Conservation (phyloP, 30 jellyfish, hydroid and myxozoan genomes). For the Nemopilema nomurai region DNA sequence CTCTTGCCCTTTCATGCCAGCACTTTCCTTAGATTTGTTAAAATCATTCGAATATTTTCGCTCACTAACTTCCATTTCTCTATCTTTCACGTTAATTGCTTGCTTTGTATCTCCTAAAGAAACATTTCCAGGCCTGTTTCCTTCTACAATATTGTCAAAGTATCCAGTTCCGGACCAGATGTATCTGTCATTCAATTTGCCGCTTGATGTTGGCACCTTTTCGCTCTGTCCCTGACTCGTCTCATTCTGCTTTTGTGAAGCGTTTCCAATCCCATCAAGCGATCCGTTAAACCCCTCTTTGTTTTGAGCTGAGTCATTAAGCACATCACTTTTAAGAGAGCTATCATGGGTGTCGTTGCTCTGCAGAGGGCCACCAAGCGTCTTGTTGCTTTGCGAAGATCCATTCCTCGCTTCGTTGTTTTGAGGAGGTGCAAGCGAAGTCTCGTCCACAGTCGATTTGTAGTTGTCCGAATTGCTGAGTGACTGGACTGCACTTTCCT, state of each 20-base stretch:
- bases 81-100: not conserved
- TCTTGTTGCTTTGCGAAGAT: no score
- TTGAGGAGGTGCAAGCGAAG: not conserved
- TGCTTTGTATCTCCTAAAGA: not conserved
- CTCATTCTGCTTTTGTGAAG: not conserved
- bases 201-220: not conserved
- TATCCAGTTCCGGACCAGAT: not conserved
- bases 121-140: not conserved
- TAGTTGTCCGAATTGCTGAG: constrained; percentile 4
- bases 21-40: not conserved
- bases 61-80: not conserved
- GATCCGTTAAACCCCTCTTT: not conserved
- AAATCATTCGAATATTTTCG: not conserved
- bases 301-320: not conserved
- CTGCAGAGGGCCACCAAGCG: no score
- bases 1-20: not conserved
- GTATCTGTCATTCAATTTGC: not conserved
- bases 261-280: not conserved
- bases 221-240: not conserved
- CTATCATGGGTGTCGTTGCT: no score
- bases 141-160: not conserved
- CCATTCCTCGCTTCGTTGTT: not conserved
- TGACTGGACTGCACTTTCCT: constrained; percentile 25
- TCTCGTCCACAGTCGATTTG: not conserved
- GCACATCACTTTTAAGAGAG: no score